Conservation (phyloP, 2,113 vertebrate genomes). For the Prolemur simus region DNA sequence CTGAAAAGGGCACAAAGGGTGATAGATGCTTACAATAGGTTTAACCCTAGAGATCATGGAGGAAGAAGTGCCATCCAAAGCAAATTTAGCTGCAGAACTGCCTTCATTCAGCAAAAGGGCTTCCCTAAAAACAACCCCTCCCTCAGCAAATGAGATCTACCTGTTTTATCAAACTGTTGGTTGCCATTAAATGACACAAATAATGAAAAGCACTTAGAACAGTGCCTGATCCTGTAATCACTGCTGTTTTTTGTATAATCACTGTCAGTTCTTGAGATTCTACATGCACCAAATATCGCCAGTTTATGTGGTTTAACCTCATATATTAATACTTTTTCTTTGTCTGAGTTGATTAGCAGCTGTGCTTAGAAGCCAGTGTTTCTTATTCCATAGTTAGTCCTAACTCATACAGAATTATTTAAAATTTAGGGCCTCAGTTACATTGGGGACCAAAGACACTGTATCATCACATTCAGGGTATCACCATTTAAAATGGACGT, state of each 20-base stretch:
- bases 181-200: background rate
- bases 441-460: background rate
- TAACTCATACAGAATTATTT: background rate
- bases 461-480: background rate
- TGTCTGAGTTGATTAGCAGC: background rate
- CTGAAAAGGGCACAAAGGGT: background rate
- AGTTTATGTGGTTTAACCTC: background rate
- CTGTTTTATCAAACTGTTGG: background rate
- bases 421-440: background rate
- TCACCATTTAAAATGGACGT: background rate
- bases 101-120: background rate
- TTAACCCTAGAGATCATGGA: background rate
- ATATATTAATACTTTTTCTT: background rate
- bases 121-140: background rate
- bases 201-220: background rate
- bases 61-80: background rate
- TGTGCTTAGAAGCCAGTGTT: background rate
- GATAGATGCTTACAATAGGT: background rate
- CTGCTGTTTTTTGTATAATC: background rate
- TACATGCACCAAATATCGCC: background rate
- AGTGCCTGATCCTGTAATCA: background rate
- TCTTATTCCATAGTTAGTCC: background rate
- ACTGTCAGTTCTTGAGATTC: background rate
- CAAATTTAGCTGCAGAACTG: background rate
- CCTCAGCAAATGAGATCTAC: background rate